Percentiles rank a stretch among this genome's conserved stretches.
phyloP scores from a whole-genome alignment of 2,113 vertebrate genomes.

The Oxyruncus cristatus region DNA sequence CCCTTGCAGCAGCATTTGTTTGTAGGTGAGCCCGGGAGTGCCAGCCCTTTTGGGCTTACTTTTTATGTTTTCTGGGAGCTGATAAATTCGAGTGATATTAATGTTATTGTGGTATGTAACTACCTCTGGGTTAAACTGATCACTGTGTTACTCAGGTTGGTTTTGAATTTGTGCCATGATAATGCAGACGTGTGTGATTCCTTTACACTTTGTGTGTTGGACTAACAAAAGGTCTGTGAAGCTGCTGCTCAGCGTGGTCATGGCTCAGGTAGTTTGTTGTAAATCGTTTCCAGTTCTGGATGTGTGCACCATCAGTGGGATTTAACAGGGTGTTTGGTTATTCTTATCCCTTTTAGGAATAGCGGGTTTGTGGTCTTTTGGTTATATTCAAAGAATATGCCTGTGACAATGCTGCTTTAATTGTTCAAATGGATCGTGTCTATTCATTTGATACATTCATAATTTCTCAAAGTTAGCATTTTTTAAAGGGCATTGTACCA shows the following conservation, averaged over 20 bases:
- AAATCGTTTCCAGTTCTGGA: not conserved
- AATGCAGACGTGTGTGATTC: fast-evolving
- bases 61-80: not conserved
- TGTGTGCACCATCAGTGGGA: not conserved
- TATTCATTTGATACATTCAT: not conserved
- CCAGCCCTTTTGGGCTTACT: not conserved
- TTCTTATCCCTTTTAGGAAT: not conserved
- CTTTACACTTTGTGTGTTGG: not conserved
- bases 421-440: not conserved
- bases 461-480: not conserved
- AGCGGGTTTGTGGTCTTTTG: not conserved
- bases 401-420: not conserved
- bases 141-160: not conserved
- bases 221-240: not conserved
- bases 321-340: not conserved
- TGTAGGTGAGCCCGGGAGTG: not conserved
- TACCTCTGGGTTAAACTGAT: not conserved
- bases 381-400: not conserved
- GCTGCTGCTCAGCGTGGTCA: fast-evolving
- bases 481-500: not conserved
- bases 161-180: not conserved
- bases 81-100: not conserved
- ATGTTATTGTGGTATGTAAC: not conserved
- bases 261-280: not conserved
- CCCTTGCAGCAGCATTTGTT: not conserved